These are phyloP conservation scores for Ommatoiulus sabulosus DNA, from an alignment of 2,888 invertebrate species.

Conservation along the genomic window DNA sequence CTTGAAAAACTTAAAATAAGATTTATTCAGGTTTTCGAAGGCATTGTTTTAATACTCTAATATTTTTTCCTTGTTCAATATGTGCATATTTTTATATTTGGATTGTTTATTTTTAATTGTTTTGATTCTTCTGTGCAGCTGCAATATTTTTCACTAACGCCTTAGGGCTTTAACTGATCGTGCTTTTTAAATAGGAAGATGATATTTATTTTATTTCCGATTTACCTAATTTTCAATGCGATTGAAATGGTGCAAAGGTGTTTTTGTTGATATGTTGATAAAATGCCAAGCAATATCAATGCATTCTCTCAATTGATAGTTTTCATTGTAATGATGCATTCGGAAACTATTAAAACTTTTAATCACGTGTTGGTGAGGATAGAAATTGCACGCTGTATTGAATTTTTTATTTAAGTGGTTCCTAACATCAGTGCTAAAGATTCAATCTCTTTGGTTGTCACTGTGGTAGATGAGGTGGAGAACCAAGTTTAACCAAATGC, in stretches of 20 bases:
- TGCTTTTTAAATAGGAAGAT: not conserved
- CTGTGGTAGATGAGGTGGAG: too few relatives aligned
- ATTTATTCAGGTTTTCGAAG: constrained; percentile 19
- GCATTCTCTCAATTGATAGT: too few relatives aligned
- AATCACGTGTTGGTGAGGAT: too few relatives aligned
- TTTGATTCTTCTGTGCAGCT: not conserved
- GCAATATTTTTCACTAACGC: constrained; percentile 32
- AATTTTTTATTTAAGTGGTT: too few relatives aligned
- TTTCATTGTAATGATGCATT: too few relatives aligned
- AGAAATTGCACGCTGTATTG: too few relatives aligned
- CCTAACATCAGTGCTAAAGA: too few relatives aligned
- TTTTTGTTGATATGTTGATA: not conserved
- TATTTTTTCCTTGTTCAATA: not conserved
- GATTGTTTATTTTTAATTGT: not conserved
- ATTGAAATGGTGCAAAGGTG: not conserved
- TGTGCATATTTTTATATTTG: not conserved
- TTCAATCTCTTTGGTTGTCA: too few relatives aligned
- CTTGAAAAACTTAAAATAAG: not conserved
- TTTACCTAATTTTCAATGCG: not conserved
- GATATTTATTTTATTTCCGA: not conserved
- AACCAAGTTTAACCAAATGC: too few relatives aligned
- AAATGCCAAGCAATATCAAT: too few relatives aligned
- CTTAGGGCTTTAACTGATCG: constrained; percentile 26
- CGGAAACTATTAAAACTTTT: too few relatives aligned
- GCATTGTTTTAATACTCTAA: not conserved